Evolutionary conservation across 1,140 invertebrate species (phyloP), one percentile per base, ranked within the genome.

Genomic region (Ladona fulva): DNA sequence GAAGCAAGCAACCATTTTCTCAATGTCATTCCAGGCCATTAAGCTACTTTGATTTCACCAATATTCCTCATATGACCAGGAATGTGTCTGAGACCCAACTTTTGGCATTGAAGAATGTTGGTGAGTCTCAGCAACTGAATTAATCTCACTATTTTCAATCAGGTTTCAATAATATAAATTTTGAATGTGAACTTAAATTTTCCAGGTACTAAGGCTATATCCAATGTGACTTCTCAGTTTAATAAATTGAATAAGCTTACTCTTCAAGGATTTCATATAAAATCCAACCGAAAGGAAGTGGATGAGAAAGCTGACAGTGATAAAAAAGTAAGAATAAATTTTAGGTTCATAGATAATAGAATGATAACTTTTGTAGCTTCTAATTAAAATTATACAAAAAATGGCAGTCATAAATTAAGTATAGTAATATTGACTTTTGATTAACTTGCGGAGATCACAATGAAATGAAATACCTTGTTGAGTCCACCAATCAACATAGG

Each of bases 141-240:
- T 8, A 59, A 76, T 59, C 10, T 22, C 3, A 75, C 10, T 7
- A 29, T 25, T n/a, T 75, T 0, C 1, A 8, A 75, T 76, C 52
- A 59, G 16, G 8, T 44, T 25, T 5, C 74, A 12, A 29, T 29
- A 19, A 79, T 0, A 22, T 29, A 66, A 24, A 42, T 42, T 25
- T 76, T 79, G 11, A 75, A 24, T 42, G 75, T 79, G 16, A 42
- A 76, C 74, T 77, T 76, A 10, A 78, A 24, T 59, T 78, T 83
- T 82, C 19, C 78, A 88, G 92, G 92, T 79, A 92, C 92, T 19
- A 94, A 95, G 87, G 94, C 94, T 75, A 85, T 95, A 19, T 93
- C 88, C 42, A 95, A 95, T 83, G 91, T 95, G 85, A 90, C 92
- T 0, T 93, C 94, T 77, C 93, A 95, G 82, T 93, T 96, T 83